Percentiles rank a stretch among this genome's conserved stretches.
Conservation (phyloP, 1,140 invertebrate genomes). For the Trichoplusia ni region DNA sequence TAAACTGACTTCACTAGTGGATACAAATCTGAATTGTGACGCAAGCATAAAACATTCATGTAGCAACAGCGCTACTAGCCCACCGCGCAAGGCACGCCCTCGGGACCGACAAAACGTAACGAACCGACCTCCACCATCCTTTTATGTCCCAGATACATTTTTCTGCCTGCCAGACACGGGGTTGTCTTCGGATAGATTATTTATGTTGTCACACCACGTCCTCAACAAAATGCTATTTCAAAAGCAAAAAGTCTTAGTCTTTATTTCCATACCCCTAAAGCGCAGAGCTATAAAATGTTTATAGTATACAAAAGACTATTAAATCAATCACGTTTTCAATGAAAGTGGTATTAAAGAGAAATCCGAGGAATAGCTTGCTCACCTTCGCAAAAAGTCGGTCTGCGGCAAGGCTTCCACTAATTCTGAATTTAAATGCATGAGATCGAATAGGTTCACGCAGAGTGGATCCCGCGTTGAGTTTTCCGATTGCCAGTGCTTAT, state of each 20-base stretch:
- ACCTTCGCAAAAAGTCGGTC: conserved; percentile 65
- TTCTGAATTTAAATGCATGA: conserved; percentile 80
- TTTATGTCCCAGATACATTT: conserved; percentile 71
- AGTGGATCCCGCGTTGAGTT: conserved; percentile 54
- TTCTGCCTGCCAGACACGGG: conserved; percentile 51
- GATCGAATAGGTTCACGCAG: conserved; percentile 73
- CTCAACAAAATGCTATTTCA: conserved; percentile 34
- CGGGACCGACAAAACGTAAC: conserved; percentile 74
- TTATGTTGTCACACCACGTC: conserved; percentile 62
- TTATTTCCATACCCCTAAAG: not conserved
- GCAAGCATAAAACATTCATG: conserved; percentile 70
- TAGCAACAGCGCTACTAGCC: conserved; percentile 41
- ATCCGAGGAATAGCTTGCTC: conserved; percentile 63
- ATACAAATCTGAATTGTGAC: conserved; percentile 69
- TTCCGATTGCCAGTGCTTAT: conserved; percentile 66
- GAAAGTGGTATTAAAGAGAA: conserved; percentile 59
- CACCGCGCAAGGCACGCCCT: conserved; percentile 53
- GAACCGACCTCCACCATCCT: conserved; percentile 61
- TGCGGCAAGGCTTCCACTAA: conserved; percentile 71
- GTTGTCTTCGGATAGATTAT: conserved; percentile 69
- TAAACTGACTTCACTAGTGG: conserved; percentile 60
- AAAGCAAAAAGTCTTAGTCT: not conserved
- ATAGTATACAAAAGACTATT: conserved; percentile 48
- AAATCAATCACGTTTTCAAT: conserved; percentile 72
- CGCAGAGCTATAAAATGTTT: conserved; percentile 36